Evolutionary conservation across 2,113 vertebrate species (phyloP).

Genomic region (Mastomys coucha): DNA sequence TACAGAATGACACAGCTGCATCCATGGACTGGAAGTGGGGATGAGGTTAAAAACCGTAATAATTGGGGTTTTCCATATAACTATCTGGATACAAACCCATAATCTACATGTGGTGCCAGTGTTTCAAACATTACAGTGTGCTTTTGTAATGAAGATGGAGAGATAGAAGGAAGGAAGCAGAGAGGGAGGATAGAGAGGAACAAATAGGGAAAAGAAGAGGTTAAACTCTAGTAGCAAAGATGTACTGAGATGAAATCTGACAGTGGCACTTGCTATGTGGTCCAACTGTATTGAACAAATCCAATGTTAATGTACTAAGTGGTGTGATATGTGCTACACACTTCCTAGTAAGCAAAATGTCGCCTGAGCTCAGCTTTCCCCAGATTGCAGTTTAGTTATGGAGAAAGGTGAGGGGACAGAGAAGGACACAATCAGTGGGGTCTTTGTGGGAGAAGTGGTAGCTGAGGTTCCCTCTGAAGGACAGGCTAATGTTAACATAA

Average conservation of each 20-base stretch:
- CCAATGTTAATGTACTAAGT: rapidly evolving
- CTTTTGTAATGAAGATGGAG: neutral
- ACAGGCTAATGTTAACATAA: neutral
- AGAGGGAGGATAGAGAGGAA: neutral
- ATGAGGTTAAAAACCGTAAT: neutral
- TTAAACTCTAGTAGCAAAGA: neutral
- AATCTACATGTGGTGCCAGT: neutral
- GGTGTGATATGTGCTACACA: no score
- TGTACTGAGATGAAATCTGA: neutral
- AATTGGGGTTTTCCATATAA: neutral
- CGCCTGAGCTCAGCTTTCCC: neutral
- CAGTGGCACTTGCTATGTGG: neutral
- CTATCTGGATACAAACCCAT: neutral
- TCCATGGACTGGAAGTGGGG: neutral
- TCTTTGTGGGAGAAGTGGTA: neutral
- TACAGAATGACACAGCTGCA: neutral
- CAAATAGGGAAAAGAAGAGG: neutral
- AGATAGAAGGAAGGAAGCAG: neutral
- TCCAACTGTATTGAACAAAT: neutral
- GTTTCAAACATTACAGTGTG: neutral
- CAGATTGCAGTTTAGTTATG: neutral
- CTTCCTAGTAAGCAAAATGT: neutral
- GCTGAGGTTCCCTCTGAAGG: neutral
- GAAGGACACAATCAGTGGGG: neutral
- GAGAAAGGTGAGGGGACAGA: neutral